Evolutionary conservation across 2,888 invertebrate genomes (phyloP), one percentile per base, ranked within the genome.

Genomic region (Mantis religiosa): DNA sequence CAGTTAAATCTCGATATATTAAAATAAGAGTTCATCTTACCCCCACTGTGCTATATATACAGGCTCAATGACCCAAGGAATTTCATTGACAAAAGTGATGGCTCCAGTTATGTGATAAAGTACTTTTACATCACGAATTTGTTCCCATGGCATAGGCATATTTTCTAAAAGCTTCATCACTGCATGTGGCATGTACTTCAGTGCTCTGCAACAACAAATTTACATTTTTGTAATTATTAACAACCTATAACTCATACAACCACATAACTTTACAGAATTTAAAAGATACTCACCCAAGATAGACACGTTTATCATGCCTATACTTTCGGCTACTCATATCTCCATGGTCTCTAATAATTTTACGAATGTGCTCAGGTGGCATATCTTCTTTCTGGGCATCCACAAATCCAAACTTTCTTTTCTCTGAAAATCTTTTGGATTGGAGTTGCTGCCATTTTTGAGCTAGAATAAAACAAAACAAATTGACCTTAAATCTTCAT

Each of bases 61-160:
- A 0, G 99, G 99, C 92, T 99, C 99, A 91, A 99, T 97, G 4
- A 99, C 99, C 98, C 99, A 99, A 2, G 99, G 99, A 92, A 99
- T 99, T 94, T 99, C 99, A 94, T 99, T 99, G 6, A 99, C 99
- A 94, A 99, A 99, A 12, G 99, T 99, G 90, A 99, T 99, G 25
- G 99, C 99, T 86, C 99, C 99, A 14, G 99, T 99, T 90, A 99
- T 99, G 92, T 99, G 99, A 93, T 99, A 99, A 41, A 99, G 94
- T 12, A 98, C 99, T 94, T 98, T 98, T 0, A 99, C 99, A 93
- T 99, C 99, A 90, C 99, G 95, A 90, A 99, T 99, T 94, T 99
- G 99, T 93, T 99, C 99, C 99, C 99, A 99, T 0, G 99, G 99
- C 99, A 99, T 99, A 0, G 99, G 99, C 99, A 99, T 99, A 93